These are phyloP conservation scores for Urosaurus nigricauda DNA, from an alignment of 2,797 vertebrate genomes.

Conservation along the genomic window DNA sequence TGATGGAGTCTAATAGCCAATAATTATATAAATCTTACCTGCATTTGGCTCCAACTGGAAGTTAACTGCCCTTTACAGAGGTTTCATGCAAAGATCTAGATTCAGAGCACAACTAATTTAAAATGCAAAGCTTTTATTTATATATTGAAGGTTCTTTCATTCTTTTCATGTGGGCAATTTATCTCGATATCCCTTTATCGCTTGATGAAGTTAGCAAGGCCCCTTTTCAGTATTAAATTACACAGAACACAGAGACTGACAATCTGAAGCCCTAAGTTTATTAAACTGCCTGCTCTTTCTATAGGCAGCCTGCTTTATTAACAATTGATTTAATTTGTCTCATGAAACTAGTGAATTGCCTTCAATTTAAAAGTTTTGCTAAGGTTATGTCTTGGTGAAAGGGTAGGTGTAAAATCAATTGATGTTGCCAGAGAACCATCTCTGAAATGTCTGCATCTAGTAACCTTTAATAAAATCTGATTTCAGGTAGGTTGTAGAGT, in stretches of 20 bases:
- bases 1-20: neutral
- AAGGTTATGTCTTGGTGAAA: slow-evolving; percentile 53
- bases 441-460: slow-evolving; percentile 18
- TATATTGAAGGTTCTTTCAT: slow-evolving; percentile 12
- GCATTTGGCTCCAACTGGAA: neutral
- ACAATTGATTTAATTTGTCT: slow-evolving; percentile 67
- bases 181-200: slow-evolving; percentile 63
- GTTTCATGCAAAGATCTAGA: neutral
- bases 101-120: slow-evolving; percentile 49
- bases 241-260: slow-evolving; percentile 9
- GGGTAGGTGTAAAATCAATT: slow-evolving; percentile 51
- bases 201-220: slow-evolving; percentile 66
- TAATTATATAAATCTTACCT: neutral
- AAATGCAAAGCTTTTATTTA: neutral
- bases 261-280: slow-evolving; percentile 48
- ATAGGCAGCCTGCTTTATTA: slow-evolving; percentile 64
- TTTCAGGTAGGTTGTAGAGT: slow-evolving; percentile 49
- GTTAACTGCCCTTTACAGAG: neutral
- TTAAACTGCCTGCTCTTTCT: slow-evolving; percentile 53
- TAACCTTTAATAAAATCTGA: slow-evolving; percentile 65
- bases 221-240: slow-evolving; percentile 67
- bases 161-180: slow-evolving; percentile 40
- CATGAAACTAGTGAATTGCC: slow-evolving; percentile 60
- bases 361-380: slow-evolving; percentile 64
- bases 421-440: slow-evolving; percentile 37